phyloP scores from a whole-genome alignment of 2,888 invertebrate species.

The Eristalis arbustorum region DNA sequence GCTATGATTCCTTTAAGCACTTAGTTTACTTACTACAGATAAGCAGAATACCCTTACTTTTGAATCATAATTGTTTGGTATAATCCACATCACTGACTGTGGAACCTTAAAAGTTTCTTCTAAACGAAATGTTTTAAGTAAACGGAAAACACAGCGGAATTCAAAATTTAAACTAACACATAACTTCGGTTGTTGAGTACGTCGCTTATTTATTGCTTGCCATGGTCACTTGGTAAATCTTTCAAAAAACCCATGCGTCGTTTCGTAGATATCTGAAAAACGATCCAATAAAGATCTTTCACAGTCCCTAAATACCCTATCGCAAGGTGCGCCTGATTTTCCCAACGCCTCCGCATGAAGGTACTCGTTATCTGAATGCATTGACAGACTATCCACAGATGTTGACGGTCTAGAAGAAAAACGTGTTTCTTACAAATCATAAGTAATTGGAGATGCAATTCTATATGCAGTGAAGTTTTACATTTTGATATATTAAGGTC shows the following conservation, averaged over 20 bases:
- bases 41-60: too few species aligned
- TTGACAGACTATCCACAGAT: slow-evolving; percentile 83
- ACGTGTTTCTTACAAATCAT: background rate
- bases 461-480: too few species aligned
- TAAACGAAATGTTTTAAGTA: too few species aligned
- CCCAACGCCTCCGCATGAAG: slow-evolving; percentile 86
- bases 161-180: background rate
- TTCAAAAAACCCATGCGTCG: slow-evolving; percentile 6
- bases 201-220: background rate
- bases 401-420: slow-evolving; percentile 83
- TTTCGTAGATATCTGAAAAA: slow-evolving; percentile 58
- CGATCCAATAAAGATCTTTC: slow-evolving; percentile 66
- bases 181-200: background rate
- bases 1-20: too few species aligned
- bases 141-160: background rate
- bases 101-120: too few species aligned
- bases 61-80: too few species aligned
- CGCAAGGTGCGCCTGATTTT: slow-evolving; percentile 75
- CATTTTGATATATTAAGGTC: too few species aligned
- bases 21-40: too few species aligned
- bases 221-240: slow-evolving; percentile 11
- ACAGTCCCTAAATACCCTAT: slow-evolving; percentile 71
- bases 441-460: too few species aligned
- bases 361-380: slow-evolving; percentile 85
- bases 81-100: too few species aligned